Base-by-base conservation (phyloP, 2,888 invertebrate genomes). In the Drosophila gaucha region DNA sequence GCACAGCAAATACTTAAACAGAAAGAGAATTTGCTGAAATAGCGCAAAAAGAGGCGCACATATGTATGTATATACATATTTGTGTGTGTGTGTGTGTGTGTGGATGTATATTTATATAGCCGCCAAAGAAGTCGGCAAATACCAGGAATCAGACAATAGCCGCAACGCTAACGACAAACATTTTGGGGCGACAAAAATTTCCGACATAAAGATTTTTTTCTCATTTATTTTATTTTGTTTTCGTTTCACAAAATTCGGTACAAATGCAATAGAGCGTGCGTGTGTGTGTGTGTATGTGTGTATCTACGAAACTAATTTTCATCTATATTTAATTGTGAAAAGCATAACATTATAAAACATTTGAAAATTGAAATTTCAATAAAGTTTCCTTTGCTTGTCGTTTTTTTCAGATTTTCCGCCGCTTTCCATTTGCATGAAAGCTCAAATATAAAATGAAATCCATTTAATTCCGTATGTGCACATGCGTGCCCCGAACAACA, bases 71-170 rank as follows among this genome's bases (percentile, higher is more conserved):
- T 30, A 18, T 33, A 16, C 28, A 31, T 16, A 16, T 67, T 10
- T 43, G 2, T 3, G 30, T 35, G 36, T 20, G 18, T 31, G n/a
- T 26, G 16, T 28, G 3, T 36, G 33, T 26, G 24, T 24, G 14
- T 35, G 31, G 3, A 14, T 28, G 16, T 54, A 16, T 50, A 26
- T 35, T 51, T 38, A 57, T 47, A 30, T 43, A 49, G 59, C 47
- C 41, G 16, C 20, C 12, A 24, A 59, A 26, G 33, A 41, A 51
- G 54, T 51, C 56, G 43, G 41, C 50, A 18, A 39, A 62, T 63
- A 49, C 54, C 52, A 58, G 30, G 58, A 66, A 63, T 69, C 69
- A 66, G 82, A 78, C 79, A 78, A 70, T 82, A 69, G 76, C 57
- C 51, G 44, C 57, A 43, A 43, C 57, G 36, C 57, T 39, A 38